These are phyloP conservation scores for Ciconia stormi DNA, from an alignment of 2,113 vertebrate species.

Conservation along the genomic window DNA sequence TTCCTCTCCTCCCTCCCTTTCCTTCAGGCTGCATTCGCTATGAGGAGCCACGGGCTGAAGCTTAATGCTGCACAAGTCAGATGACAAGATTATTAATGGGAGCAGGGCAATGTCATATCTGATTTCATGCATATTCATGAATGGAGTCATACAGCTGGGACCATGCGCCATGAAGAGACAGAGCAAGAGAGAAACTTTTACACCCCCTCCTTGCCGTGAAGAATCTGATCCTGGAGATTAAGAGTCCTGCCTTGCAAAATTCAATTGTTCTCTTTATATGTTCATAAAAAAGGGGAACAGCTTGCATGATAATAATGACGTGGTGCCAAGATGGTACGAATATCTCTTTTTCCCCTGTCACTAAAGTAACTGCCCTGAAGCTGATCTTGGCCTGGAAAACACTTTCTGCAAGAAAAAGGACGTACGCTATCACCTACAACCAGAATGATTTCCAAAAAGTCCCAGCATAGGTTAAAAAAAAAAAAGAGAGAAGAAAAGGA, in stretches of 20 bases:
- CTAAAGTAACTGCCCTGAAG: neutral
- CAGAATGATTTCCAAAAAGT: neutral
- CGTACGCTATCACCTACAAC: neutral
- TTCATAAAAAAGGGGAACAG: constrained; percentile 38
- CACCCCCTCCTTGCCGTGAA: constrained; percentile 71
- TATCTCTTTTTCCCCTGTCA: neutral
- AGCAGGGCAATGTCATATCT: constrained; percentile 86
- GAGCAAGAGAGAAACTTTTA: constrained; percentile 67
- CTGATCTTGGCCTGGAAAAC: neutral
- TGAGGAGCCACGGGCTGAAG: constrained; percentile 77
- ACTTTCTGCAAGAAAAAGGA: neutral
- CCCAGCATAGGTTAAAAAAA: neutral
- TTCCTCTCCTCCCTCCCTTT: constrained; percentile 54
- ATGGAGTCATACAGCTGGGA: constrained; percentile 88
- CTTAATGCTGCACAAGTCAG: constrained; percentile 85
- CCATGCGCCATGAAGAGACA: constrained; percentile 74
- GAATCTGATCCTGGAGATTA: constrained; percentile 74
- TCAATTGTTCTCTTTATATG: constrained; percentile 64
- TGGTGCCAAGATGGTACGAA: neutral
- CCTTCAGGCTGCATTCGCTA: constrained; percentile 77
- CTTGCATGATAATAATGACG: constrained; percentile 37
- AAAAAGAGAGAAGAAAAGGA: neutral
- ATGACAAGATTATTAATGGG: constrained; percentile 99
- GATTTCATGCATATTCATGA: constrained; percentile 97
- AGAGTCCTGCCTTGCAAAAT: constrained; percentile 61